Conservation (phyloP, 2,888 invertebrate species). For the Corbicula japonica region DNA sequence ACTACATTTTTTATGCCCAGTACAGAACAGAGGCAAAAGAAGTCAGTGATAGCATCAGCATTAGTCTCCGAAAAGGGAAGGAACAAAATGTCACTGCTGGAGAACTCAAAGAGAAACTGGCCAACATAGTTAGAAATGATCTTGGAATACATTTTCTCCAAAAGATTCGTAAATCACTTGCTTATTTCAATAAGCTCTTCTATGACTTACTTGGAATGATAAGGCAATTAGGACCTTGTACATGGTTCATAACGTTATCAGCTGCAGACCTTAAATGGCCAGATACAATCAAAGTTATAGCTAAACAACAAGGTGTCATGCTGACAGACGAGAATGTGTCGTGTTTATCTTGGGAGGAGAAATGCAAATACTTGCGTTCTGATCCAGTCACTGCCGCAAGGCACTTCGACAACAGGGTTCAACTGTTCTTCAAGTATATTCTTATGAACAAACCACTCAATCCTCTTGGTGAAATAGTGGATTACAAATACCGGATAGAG, state of each 20-base stretch:
- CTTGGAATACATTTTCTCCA: constrained; percentile 59
- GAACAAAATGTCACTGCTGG: constrained; percentile 49
- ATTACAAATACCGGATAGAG: constrained; percentile 68
- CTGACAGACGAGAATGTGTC: constrained; percentile 41
- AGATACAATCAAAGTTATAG: constrained; percentile 67
- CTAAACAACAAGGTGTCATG: constrained; percentile 49
- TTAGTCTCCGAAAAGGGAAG: constrained; percentile 39
- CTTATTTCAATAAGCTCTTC: constrained; percentile 65
- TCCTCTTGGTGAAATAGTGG: constrained; percentile 61
- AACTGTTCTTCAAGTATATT: constrained; percentile 54
- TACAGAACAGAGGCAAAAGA: constrained; percentile 55
- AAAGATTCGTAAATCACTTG: constrained; percentile 64
- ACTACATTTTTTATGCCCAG: constrained; percentile 66
- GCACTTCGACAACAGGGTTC: constrained; percentile 69
- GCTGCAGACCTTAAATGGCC: constrained; percentile 73
- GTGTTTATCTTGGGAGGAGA: constrained; percentile 57
- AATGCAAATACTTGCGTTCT: constrained; percentile 49
- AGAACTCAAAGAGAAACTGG: constrained; percentile 38
- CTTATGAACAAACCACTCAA: constrained; percentile 45
- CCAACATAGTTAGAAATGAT: constrained; percentile 41
- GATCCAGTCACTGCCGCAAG: constrained; percentile 72
- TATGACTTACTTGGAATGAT: constrained; percentile 73
- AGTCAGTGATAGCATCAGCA: constrained; percentile 28
- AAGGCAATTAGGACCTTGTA: constrained; percentile 71
- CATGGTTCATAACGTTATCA: constrained; percentile 72